A percentile compares a stretch with the other conserved stretches of the same genome.
phyloP scores from a whole-genome alignment of 2,888 invertebrate genomes.

The Caenorhabditis virilis region DNA sequence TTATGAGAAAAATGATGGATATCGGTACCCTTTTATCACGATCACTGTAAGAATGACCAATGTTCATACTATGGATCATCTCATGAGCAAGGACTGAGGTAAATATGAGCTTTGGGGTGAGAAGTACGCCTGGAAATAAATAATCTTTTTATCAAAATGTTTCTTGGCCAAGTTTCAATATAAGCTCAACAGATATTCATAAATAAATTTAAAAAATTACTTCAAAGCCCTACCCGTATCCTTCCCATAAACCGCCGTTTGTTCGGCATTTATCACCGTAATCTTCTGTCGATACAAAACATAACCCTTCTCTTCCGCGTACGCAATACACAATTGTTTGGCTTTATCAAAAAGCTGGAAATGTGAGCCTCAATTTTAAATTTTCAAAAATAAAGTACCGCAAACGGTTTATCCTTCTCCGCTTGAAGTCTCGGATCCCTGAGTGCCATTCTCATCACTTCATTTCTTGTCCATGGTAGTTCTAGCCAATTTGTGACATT shows the following conservation, averaged over 20 bases:
- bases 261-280: slow-evolving; percentile 58
- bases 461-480: slow-evolving; percentile 54
- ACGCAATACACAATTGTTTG: slow-evolving; percentile 60
- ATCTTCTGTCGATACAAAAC: slow-evolving; percentile 51
- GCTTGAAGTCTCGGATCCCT: slow-evolving; percentile 36
- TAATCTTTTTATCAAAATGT: not conserved
- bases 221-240: slow-evolving; percentile 20
- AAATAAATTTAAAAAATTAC: too few species aligned
- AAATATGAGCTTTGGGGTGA: slow-evolving; percentile 62
- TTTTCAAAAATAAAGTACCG: slow-evolving; percentile 12
- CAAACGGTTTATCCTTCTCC: slow-evolving; percentile 34
- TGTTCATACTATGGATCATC: slow-evolving; percentile 66
- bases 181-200: too few species aligned
- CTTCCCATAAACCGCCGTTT: slow-evolving; percentile 60
- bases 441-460: slow-evolving; percentile 49
- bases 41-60: slow-evolving; percentile 68
- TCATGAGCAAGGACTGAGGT: slow-evolving; percentile 65
- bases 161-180: too few species aligned
- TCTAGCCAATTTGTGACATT: slow-evolving; percentile 60
- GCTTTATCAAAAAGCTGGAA: slow-evolving; percentile 64
- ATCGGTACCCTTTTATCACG: slow-evolving; percentile 42
- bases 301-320: slow-evolving; percentile 52
- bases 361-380: not conserved
- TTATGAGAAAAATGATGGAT: not conserved
- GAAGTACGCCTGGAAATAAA: slow-evolving; percentile 62